Evolutionary conservation across 2,888 invertebrate species (phyloP).

Genomic region (Keiferia lycopersicella): DNA sequence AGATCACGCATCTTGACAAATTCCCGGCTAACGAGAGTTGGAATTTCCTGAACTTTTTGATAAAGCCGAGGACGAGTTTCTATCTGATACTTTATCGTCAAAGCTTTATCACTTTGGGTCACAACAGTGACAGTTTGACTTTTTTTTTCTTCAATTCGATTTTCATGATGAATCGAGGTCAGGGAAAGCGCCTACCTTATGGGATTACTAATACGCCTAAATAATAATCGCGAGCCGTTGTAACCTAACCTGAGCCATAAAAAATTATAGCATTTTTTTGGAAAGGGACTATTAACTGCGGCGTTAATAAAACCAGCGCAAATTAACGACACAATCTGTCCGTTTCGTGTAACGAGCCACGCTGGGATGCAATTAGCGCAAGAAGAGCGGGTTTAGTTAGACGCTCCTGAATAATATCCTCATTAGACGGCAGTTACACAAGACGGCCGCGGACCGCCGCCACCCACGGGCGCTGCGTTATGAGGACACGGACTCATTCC

Average conservation of each 20-base stretch:
- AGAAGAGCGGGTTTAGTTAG: conserved; percentile 54
- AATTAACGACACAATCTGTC: conserved; percentile 57
- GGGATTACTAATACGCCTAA: neutral
- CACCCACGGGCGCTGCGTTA: conserved; percentile 71
- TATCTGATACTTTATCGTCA: neutral
- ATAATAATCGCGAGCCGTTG: neutral
- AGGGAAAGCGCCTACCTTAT: no score
- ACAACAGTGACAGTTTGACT: neutral
- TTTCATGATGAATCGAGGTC: neutral
- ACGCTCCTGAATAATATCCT: conserved; percentile 71
- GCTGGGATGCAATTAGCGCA: conserved; percentile 59
- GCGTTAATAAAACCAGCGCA: conserved; percentile 41
- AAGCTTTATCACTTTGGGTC: no score
- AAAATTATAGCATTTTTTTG: neutral
- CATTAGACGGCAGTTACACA: conserved; percentile 67
- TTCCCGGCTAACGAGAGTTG: conserved; percentile 33
- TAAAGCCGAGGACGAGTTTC: conserved; percentile 21
- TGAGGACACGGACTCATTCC: conserved; percentile 79
- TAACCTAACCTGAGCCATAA: neutral
- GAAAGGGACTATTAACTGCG: neutral
- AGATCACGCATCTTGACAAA: conserved; percentile 39
- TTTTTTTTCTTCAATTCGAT: neutral
- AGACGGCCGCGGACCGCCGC: conserved; percentile 46
- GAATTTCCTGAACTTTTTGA: conserved; percentile 29
- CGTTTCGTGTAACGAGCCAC: conserved; percentile 58